phyloP scores from a whole-genome alignment of 2,113 vertebrate species.

The Cyprinus carpio region DNA sequence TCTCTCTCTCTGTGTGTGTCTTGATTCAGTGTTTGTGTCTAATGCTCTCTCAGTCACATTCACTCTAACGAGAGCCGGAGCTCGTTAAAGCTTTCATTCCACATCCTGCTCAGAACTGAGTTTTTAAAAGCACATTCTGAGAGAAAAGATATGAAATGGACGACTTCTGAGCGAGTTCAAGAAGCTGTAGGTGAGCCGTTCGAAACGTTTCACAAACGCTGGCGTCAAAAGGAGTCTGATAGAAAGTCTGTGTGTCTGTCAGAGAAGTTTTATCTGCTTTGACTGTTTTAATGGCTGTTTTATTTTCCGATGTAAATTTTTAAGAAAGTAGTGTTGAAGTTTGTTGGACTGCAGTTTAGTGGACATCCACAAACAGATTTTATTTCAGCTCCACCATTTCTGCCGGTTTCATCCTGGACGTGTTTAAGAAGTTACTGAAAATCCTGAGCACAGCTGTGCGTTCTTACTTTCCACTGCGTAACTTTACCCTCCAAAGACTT shows the following conservation, averaged over 20 bases:
- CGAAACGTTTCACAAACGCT: not conserved
- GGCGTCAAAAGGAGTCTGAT: not conserved
- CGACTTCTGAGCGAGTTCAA: not conserved
- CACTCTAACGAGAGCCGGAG: constrained; percentile 23
- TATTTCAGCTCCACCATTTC: constrained; percentile 11
- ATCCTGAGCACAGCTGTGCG: not conserved
- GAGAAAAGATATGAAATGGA: not conserved
- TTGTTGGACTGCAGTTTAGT: no score
- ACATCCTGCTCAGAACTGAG: not conserved
- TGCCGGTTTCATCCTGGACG: not conserved
- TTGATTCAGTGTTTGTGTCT: not conserved
- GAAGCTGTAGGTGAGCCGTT: not conserved
- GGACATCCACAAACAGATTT: constrained; percentile 3
- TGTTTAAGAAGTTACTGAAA: constrained; percentile 30
- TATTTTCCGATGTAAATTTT: not conserved
- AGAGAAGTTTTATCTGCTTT: not conserved
- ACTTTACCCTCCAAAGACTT: not conserved
- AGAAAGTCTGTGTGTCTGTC: not conserved
- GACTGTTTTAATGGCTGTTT: not conserved
- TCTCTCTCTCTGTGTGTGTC: not conserved
- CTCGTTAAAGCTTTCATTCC: constrained; percentile 4
- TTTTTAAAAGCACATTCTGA: not conserved
- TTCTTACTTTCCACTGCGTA: not conserved
- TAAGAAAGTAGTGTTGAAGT: no score
- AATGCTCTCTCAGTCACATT: not conserved